A percentile compares a stretch with the other conserved stretches of the same genome.
phyloP scores from a whole-genome alignment of 2,113 vertebrate species.

The Phalacrocorax carbo region DNA sequence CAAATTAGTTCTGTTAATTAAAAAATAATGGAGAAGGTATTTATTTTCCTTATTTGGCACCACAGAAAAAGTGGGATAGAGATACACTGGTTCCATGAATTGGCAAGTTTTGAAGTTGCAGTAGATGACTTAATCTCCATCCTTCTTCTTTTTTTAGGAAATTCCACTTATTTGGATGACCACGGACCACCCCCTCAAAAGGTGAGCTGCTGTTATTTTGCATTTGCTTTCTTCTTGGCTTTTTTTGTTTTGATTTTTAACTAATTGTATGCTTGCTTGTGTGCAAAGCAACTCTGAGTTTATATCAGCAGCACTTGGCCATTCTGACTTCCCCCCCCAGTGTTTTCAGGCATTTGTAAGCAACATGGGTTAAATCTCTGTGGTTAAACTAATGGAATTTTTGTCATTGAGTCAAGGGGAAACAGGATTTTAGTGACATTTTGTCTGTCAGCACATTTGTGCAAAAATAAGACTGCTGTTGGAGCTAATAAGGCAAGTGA shows the following conservation, averaged over 20 bases:
- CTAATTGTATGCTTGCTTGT: background rate
- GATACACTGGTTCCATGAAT: background rate
- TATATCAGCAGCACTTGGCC: background rate
- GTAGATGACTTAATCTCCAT: background rate
- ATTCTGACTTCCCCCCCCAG: fast-evolving
- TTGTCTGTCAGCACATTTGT: background rate
- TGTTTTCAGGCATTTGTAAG: background rate
- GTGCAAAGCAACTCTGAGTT: background rate
- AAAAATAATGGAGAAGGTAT: background rate
- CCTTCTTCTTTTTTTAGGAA: conserved; percentile 74
- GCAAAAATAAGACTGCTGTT: background rate
- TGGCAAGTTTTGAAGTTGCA: background rate
- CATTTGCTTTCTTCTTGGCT: background rate
- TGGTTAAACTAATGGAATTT: background rate
- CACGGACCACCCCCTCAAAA: conserved; percentile 85
- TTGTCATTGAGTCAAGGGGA: background rate
- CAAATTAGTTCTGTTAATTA: background rate
- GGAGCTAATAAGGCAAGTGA: background rate
- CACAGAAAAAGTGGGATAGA: background rate
- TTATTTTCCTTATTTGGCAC: background rate
- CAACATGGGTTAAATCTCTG: background rate
- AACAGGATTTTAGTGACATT: background rate
- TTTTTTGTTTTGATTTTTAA: background rate
- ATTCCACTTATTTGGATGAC: conserved; percentile 95
- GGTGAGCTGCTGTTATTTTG: conserved; percentile 73